Base-by-base conservation (phyloP, 2,113 vertebrate genomes). In the Nesoenas mayeri region DNA sequence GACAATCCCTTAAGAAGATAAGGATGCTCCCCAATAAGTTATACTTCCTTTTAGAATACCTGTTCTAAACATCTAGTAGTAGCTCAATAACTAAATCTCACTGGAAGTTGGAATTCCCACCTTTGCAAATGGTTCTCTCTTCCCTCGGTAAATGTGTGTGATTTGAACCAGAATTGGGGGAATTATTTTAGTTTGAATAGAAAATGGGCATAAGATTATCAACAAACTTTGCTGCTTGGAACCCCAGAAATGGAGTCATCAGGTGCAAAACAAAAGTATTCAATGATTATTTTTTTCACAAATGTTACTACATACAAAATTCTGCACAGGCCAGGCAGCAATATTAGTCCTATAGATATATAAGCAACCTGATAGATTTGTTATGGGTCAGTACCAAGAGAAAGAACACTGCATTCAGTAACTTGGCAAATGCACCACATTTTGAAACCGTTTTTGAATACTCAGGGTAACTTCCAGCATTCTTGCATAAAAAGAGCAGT, bases 41-140 rank as follows among this genome's bases (percentile, higher is more conserved):
- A 40, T 5, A 8, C 3, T 42, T 36, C 22, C 22, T 79, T 56
- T 54, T 47, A 56, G 11, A 69, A 72, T 6, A 48, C 3, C 26
- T 65, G 42, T 64, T 29, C 50, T 10, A 18, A 72, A 73, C 53
- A 4, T 13, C 15, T 32, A 51, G 16, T 87, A 3, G 9, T 10
- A 54, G 5, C 6, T 60, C 0, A 0, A 22, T 6, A 79, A 48
- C 4, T 22, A 40, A 47, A 64, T 5, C 48, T 40, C 21, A 47
- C 7, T 69, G 38, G 38, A 72, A 79, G 20, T 6, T 69, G 24
- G 44, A 73, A 17, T 26, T 75, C 34, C 57, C 64, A 11, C 29
- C 44, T 65, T 51, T 65, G 26, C 29, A 75, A 82, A 42, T 32
- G 18, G 6, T 44, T 57, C 21, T 40, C 5, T 31, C 31, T 75